These are phyloP conservation scores for Chelmon rostratus DNA, from an alignment of 2,797 vertebrate genomes.

Conservation along the genomic window DNA sequence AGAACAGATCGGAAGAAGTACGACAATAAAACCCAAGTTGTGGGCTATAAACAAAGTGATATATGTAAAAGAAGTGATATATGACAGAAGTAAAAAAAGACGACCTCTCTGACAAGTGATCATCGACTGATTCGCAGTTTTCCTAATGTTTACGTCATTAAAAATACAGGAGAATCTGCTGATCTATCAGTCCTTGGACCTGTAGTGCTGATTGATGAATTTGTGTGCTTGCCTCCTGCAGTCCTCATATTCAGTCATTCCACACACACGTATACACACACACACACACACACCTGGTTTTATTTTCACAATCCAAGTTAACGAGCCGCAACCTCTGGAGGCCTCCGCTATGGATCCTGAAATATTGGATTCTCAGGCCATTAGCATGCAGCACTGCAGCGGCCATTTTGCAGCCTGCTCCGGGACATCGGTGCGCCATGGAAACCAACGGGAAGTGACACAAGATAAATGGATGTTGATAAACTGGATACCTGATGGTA, in stretches of 20 bases:
- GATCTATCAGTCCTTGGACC: not conserved
- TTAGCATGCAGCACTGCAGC: conserved; percentile 45
- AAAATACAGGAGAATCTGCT: not conserved
- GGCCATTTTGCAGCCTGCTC: conserved; percentile 25
- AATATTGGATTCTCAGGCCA: conserved; percentile 60
- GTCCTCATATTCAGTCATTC: conserved; percentile 11
- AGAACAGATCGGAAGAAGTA: not conserved
- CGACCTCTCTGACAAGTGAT: not conserved
- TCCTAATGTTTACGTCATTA: not conserved
- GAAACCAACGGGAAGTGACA: conserved; percentile 45
- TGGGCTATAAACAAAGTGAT: not conserved
- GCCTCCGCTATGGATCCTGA: conserved; percentile 33
- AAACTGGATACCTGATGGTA: conserved; percentile 48
- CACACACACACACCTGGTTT: conserved; percentile 12
- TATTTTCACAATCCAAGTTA: conserved; percentile 27
- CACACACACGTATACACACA: not conserved
- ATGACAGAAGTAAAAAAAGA: not conserved
- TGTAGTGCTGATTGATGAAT: not conserved
- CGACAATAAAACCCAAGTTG: not conserved
- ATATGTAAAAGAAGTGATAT: too few relatives aligned
- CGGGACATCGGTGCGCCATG: conserved; percentile 26
- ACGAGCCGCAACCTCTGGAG: conserved; percentile 33
- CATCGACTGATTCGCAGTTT: not conserved
- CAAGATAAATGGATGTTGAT: conserved; percentile 57
- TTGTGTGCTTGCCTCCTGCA: not conserved